Base-by-base conservation (phyloP, 2,113 vertebrate genomes). In the Dromaius novaehollandiae region DNA sequence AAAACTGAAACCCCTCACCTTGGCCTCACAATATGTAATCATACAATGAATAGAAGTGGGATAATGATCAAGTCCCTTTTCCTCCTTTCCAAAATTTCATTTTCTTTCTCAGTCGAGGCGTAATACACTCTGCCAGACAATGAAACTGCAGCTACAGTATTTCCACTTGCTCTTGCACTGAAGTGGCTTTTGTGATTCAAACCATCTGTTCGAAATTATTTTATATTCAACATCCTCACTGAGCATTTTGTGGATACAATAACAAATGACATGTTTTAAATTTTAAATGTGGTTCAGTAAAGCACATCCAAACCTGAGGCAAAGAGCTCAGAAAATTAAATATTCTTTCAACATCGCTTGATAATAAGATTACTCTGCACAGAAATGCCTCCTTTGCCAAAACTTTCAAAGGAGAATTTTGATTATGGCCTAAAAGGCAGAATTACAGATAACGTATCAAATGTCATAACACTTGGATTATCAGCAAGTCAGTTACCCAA, bases 231-330 rank as follows among this genome's bases (percentile, higher is more conserved):
- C 40, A 82, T 63, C 77, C 83, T 93, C 82, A 94, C 10, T 64
- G 19, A 94, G 46, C 60, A 69, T 86, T 95, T 91, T 42, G 79
- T 17, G 30, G 25, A 88, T 96, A 83, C 44, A 95, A 94, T 71
- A 96, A 92, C 79, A 96, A 93, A 95, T 83, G 38, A 82, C 78
- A 95, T 74, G 60, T 9, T 96, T 96, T 89, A 94, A 95, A 96
- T 86, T 95, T 89, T 95, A 97, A 88, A 93, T 81, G 61, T 34
- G 44, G 28, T 71, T 93, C 71, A 88, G 32, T 50, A 96, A 94
- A 89, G 71, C 36, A 90, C 64, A 94, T 82, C 28, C 36, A 87
- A 96, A 94, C 76, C 74, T 19, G 40, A 95, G 91, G 85, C 82
- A 95, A 87, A 73, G 21, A 86, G 20, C 26, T 76, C 46, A 86